Conservation (phyloP, 2,113 vertebrate genomes). For the Hiodon tergisus region DNA sequence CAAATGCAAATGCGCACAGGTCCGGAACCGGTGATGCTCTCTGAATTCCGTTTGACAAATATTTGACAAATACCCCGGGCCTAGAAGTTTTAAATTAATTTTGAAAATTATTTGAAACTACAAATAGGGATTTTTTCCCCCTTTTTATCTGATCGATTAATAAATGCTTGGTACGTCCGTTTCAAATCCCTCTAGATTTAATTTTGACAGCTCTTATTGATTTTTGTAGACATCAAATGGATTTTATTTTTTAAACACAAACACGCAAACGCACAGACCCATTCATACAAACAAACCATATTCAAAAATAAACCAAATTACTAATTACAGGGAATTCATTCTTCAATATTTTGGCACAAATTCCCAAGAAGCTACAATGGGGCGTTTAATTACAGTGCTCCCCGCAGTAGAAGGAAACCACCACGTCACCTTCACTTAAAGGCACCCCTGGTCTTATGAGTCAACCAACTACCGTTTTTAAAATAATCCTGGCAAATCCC, state of each 20-base stretch:
- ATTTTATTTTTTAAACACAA: slow-evolving; percentile 2
- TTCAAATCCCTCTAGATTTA: no score
- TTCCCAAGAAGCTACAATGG: slow-evolving; percentile 69
- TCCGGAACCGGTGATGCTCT: no score
- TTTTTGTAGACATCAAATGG: not conserved
- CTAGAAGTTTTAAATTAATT: no score
- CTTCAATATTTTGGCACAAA: slow-evolving; percentile 54
- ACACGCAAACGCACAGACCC: slow-evolving; percentile 30
- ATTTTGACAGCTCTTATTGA: not conserved
- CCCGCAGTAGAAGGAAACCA: slow-evolving; percentile 59
- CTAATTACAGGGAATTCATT: slow-evolving; percentile 62
- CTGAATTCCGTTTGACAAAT: no score
- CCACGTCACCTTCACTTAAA: slow-evolving; percentile 66
- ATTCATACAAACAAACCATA: slow-evolving; percentile 15
- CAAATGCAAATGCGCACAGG: no score
- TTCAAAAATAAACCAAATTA: slow-evolving; percentile 57
- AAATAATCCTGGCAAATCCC: slow-evolving; percentile 64
- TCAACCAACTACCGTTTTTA: slow-evolving; percentile 42
- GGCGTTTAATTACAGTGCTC: slow-evolving; percentile 67
- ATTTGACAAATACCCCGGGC: no score
- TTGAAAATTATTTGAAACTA: no score
- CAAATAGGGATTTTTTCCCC: no score
- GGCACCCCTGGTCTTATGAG: slow-evolving; percentile 47
- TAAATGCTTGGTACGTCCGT: no score
- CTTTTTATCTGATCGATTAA: no score